Conservation (phyloP, 2,888 invertebrate species). For the Odontothrips loti region DNA sequence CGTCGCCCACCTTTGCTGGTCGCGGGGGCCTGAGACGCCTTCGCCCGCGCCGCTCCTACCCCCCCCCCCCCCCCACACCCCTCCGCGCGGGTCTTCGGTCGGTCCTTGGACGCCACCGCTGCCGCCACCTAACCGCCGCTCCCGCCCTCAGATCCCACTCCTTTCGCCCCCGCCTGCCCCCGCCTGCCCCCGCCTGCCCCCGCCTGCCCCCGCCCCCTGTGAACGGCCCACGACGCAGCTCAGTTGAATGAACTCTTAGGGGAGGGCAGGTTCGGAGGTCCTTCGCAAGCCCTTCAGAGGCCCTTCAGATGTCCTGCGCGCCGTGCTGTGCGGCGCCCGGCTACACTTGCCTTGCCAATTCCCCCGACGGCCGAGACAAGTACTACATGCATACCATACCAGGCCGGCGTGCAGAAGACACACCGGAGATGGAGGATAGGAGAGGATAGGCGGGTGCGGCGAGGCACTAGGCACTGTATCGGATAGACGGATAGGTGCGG, state of each 20-base stretch:
- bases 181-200: not conserved
- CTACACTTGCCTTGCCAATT: not conserved
- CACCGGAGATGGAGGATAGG: too few species aligned
- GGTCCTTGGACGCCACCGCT: not conserved
- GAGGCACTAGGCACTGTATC: too few species aligned
- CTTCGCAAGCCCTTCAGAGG: too few species aligned
- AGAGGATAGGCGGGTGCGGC: too few species aligned
- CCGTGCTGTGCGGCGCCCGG: not conserved
- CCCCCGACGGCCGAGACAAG: too few species aligned
- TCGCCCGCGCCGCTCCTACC: not conserved
- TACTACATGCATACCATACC: too few species aligned
- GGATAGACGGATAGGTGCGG: too few species aligned
- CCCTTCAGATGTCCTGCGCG: not conserved
- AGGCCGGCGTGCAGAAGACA: too few species aligned
- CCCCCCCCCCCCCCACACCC: not conserved
- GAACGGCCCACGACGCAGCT: not conserved
- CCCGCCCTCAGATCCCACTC: not conserved
- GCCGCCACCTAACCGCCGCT: not conserved
- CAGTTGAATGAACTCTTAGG: conserved; percentile 15
- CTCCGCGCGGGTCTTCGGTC: not conserved
- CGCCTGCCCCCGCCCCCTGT: not conserved
- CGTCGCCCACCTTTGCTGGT: not conserved
- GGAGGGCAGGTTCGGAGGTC: not conserved
- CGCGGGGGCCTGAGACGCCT: too few species aligned
- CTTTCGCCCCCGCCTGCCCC: not conserved